Conservation (phyloP, 2,113 vertebrate genomes). For the Jaculus jaculus region DNA sequence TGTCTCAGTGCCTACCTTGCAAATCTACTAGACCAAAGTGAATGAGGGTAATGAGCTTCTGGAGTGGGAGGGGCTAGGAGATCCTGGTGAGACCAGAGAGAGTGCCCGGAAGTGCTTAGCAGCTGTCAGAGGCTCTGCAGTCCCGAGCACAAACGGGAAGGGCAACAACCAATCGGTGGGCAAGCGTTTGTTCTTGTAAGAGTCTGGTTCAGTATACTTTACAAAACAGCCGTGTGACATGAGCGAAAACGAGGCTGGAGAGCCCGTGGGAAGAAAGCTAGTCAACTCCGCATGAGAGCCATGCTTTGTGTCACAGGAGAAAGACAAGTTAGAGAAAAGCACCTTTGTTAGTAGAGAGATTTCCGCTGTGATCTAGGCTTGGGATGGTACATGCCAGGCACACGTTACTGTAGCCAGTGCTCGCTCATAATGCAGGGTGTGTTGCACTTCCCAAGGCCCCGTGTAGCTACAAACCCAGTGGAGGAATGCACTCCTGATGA, state of each 20-base stretch:
- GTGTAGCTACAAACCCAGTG: not conserved
- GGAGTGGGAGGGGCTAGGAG: slow-evolving; percentile 63
- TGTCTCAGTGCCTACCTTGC: slow-evolving; percentile 60
- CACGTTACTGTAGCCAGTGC: not conserved
- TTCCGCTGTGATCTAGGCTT: not conserved
- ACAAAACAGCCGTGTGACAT: not conserved
- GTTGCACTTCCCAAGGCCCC: not conserved
- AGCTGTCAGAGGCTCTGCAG: slow-evolving; percentile 60
- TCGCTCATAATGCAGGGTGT: not conserved
- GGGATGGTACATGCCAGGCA: not conserved
- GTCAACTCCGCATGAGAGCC: not conserved
- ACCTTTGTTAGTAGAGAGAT: not conserved
- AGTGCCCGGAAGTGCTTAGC: slow-evolving; percentile 70
- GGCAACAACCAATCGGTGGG: not conserved
- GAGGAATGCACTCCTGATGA: not conserved
- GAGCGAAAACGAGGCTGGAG: not conserved
- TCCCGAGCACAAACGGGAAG: slow-evolving; percentile 19
- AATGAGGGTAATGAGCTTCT: slow-evolving; percentile 72
- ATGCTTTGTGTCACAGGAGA: not conserved
- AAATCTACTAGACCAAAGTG: not conserved
- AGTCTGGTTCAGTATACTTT: not conserved
- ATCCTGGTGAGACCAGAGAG: slow-evolving; percentile 78
- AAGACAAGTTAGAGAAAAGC: not conserved
- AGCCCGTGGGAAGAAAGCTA: not conserved
- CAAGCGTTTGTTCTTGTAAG: not conserved